These are phyloP conservation scores for Ptilodon capucinus DNA, from an alignment of 2,888 invertebrate species.

Conservation along the genomic window DNA sequence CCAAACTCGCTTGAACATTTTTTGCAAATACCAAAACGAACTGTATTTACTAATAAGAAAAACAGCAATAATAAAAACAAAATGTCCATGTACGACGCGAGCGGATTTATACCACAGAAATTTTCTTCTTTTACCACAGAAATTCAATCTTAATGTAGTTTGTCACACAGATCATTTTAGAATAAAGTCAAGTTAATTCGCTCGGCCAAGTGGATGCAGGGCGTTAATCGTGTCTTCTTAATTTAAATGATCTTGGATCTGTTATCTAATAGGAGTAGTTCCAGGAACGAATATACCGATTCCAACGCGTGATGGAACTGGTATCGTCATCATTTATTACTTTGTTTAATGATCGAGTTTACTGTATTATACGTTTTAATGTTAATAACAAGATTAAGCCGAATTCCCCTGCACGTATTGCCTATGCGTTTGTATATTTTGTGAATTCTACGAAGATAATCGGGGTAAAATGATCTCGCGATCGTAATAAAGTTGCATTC, in stretches of 20 bases:
- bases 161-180: no score
- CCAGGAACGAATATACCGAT: slow-evolving; percentile 62
- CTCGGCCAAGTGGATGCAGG: no score
- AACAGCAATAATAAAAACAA: no score
- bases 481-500: slow-evolving; percentile 34
- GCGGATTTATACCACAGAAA: no score
- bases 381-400: slow-evolving; percentile 12
- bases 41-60: no score
- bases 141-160: no score
- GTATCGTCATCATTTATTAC: slow-evolving; percentile 59
- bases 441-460: slow-evolving; percentile 21
- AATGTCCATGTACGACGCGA: no score
- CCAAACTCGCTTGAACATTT: no score
- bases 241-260: slow-evolving; percentile 68
- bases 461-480: slow-evolving; percentile 15
- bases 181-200: no score
- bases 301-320: slow-evolving; percentile 52
- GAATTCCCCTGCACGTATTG: slow-evolving; percentile 10
- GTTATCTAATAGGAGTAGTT: slow-evolving; percentile 73
- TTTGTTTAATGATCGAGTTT: slow-evolving; percentile 59
- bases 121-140: no score
- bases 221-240: slow-evolving; percentile 60
- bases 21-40: no score
- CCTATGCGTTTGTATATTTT: slow-evolving; percentile 9
- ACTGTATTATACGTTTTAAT: slow-evolving; percentile 44